A percentile compares a stretch with the other conserved stretches of the same genome.
Evolutionary conservation across 1,140 invertebrate genomes (phyloP).

Genomic region (Penaeus chinensis): DNA sequence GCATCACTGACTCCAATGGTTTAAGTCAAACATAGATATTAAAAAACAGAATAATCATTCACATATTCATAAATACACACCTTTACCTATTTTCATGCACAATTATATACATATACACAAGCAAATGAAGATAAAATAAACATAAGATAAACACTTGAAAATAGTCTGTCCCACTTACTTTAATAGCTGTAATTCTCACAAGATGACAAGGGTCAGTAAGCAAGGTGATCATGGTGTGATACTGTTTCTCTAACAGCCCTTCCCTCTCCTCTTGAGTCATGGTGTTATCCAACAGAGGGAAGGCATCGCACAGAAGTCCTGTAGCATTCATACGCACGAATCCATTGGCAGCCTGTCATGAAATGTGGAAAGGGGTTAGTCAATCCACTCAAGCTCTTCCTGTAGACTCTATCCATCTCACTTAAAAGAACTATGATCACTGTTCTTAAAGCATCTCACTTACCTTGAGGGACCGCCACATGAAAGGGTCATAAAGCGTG

Average conservation of each 20-base stretch:
- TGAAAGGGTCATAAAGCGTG: conserved; percentile 60
- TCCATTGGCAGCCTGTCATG: conserved; percentile 67
- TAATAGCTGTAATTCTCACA: conserved; percentile 66
- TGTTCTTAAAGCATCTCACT: neutral
- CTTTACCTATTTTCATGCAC: too few relatives aligned
- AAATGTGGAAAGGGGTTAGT: too few relatives aligned
- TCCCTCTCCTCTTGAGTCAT: conserved; percentile 65
- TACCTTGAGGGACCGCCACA: conserved; percentile 62
- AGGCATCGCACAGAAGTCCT: conserved; percentile 66
- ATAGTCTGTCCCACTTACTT: conserved; percentile 30
- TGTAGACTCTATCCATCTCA: too few relatives aligned
- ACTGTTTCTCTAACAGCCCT: conserved; percentile 67
- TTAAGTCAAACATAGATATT: too few relatives aligned
- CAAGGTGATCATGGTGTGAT: conserved; percentile 67
- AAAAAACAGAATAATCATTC: too few relatives aligned
- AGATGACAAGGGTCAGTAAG: conserved; percentile 67
- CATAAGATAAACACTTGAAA: neutral
- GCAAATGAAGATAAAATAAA: neutral
- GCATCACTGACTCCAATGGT: too few relatives aligned
- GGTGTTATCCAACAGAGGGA: conserved; percentile 67
- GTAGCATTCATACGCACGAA: conserved; percentile 67
- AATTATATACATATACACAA: too few relatives aligned
- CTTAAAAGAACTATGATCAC: too few relatives aligned
- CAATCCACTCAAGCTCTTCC: too few relatives aligned
- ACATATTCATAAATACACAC: too few relatives aligned